Conservation (phyloP, 2,113 vertebrate genomes). For the Cygnus atratus region DNA sequence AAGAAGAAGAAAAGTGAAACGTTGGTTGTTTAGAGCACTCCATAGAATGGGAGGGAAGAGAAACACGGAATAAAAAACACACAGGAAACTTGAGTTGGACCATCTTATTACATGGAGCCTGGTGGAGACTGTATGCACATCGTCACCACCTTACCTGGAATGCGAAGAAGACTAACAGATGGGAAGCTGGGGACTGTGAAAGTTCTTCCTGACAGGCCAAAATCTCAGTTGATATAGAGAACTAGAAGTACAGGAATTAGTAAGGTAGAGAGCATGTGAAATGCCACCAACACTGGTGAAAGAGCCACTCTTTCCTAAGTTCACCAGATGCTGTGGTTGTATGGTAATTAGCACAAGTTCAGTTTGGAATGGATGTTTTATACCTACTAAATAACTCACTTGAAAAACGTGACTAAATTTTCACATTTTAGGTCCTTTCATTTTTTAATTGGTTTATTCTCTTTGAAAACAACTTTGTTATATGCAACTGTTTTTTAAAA, state of each 20-base stretch:
- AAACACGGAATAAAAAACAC: accelerated
- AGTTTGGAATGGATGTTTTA: background rate
- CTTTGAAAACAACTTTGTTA: background rate
- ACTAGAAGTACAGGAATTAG: background rate
- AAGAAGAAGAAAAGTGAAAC: background rate
- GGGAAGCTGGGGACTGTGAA: background rate
- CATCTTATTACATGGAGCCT: background rate
- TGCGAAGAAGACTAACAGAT: background rate
- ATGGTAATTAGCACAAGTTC: background rate
- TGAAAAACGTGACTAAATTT: background rate
- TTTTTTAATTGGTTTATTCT: background rate
- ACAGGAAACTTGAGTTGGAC: background rate
- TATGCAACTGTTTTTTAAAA: background rate
- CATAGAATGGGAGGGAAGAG: background rate
- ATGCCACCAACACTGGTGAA: background rate
- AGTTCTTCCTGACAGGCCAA: background rate
- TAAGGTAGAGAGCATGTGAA: background rate
- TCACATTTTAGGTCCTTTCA: background rate
- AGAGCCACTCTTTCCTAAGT: background rate
- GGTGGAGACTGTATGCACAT: accelerated
- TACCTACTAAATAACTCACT: background rate
- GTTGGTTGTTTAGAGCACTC: background rate
- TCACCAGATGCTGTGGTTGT: background rate
- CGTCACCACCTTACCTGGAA: background rate
- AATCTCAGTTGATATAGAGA: background rate